phyloP scores from a whole-genome alignment of 2,113 vertebrate genomes.

The Chiloscyllium plagiosum region DNA sequence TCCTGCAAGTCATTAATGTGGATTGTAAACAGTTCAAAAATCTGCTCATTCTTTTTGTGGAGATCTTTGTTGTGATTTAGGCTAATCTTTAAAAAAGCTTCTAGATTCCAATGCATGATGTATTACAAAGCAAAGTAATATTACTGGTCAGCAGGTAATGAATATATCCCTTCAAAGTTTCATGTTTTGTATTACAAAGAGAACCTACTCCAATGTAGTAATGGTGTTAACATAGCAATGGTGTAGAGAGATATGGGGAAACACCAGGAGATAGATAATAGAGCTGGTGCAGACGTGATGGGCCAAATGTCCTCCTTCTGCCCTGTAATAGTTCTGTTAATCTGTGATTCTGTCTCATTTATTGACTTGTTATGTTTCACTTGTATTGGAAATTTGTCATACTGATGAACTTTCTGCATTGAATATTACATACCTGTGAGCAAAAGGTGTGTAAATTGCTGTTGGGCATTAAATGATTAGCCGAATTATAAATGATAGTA shows the following conservation, averaged over 20 bases:
- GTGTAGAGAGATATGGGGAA: no score
- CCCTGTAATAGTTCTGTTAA: no score
- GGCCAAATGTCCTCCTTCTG: no score
- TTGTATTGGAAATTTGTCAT: background rate
- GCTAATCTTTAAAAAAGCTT: background rate
- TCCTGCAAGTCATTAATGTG: no score
- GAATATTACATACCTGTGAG: background rate
- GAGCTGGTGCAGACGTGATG: no score
- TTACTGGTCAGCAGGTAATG: background rate
- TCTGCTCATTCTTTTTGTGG: background rate
- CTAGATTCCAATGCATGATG: background rate
- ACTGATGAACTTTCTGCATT: background rate
- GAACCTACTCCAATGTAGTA: background rate
- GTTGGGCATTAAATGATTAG: background rate
- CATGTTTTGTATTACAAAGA: background rate
- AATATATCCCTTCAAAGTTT: constrained; percentile 1
- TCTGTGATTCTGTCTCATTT: no score
- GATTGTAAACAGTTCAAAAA: background rate
- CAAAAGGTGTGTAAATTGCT: background rate
- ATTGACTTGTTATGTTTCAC: background rate
- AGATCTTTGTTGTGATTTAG: background rate
- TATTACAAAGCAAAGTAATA: background rate
- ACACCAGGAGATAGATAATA: no score
- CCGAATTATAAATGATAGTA: background rate
- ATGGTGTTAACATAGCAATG: no score